Conservation (phyloP, 2,113 vertebrate species). For the Tenebrosternarchus preto region DNA sequence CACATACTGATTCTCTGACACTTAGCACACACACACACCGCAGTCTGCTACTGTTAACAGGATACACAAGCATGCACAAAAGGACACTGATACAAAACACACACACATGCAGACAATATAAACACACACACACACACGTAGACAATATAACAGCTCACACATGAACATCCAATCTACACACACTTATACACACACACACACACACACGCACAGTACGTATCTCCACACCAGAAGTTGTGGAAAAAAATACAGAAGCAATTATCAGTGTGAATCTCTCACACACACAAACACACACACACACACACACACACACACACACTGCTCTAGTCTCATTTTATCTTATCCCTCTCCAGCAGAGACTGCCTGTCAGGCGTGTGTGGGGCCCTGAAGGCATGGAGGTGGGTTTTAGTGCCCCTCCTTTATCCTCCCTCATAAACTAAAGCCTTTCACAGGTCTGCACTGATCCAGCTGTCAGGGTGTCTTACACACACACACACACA, state of each 20-base stretch:
- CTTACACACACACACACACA: conserved; percentile 52
- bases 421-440: conserved; percentile 43
- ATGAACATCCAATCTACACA: too few relatives aligned
- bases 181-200: background rate
- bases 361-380: conserved; percentile 15
- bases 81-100: background rate
- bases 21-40: too few relatives aligned
- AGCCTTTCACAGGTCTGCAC: conserved; percentile 23
- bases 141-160: too few relatives aligned
- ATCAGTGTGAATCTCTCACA: background rate
- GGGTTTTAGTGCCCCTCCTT: conserved; percentile 31
- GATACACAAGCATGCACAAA: too few relatives aligned
- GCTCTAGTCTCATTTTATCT: background rate
- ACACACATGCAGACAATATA: background rate
- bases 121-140: background rate
- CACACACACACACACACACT: background rate
- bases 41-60: too few relatives aligned
- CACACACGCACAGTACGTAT: background rate
- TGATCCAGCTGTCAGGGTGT: conserved; percentile 32
- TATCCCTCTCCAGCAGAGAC: conserved; percentile 29
- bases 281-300: conserved; percentile 1
- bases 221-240: too few relatives aligned
- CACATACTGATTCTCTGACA: too few relatives aligned
- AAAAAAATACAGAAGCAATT: too few relatives aligned
- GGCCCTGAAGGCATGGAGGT: conserved; percentile 35